Evolutionary conservation across 2,888 invertebrate species (phyloP).

Genomic region (Zeuzera pyrina): DNA sequence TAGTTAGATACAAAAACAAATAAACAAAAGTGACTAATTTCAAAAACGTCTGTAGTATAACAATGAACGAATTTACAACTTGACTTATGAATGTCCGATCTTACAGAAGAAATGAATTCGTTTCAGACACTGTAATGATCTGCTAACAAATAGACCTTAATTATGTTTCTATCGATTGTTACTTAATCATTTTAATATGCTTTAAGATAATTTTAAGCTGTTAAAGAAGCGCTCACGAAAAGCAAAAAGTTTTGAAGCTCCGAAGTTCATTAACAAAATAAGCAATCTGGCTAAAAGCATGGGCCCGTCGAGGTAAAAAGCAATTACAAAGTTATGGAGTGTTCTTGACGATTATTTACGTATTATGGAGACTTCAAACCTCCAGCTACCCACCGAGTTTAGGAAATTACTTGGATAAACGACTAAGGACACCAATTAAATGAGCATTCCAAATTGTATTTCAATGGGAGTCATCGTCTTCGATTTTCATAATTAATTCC

Average conservation of each 20-base stretch:
- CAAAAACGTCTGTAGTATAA: no score
- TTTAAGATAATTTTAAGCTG: conserved; percentile 35
- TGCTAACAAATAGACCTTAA: no score
- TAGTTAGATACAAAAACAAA: no score
- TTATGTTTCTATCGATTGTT: neutral
- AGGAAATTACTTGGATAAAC: conserved; percentile 17
- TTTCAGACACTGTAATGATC: no score
- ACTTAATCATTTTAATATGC: conserved; percentile 8
- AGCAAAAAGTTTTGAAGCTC: conserved; percentile 45
- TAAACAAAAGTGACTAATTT: no score
- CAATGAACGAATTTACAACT: no score
- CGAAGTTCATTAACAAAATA: conserved; percentile 60
- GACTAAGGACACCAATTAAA: conserved; percentile 18
- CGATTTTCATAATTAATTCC: no score
- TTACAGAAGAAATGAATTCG: no score
- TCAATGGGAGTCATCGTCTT: no score
- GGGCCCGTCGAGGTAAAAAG: conserved; percentile 52
- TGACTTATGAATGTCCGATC: no score
- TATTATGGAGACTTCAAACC: conserved; percentile 28
- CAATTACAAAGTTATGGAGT: conserved; percentile 59
- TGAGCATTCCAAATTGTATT: conserved; percentile 16
- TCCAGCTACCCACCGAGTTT: conserved; percentile 18
- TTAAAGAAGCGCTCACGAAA: conserved; percentile 30
- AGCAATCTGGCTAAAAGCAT: conserved; percentile 64
- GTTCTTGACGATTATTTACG: conserved; percentile 52